Base-by-base conservation (phyloP, 2,888 invertebrate genomes). In the Papilio elwesi region DNA sequence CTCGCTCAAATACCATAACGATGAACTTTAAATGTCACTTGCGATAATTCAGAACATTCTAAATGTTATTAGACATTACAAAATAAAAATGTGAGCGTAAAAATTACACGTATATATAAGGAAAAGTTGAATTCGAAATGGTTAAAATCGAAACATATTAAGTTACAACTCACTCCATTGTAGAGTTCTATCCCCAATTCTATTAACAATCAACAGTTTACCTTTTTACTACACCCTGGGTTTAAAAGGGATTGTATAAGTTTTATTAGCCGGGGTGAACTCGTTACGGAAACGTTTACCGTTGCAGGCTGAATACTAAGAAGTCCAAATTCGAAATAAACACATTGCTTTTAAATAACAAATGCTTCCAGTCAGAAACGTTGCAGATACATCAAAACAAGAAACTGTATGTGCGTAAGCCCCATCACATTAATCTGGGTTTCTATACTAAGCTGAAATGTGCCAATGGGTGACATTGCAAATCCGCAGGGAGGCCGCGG, bases 11-110 rank as follows among this genome's bases (percentile, higher is more conserved):
- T 92, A 90, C 84, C 92, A 90, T 36, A 55, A 26, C 77, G 79
- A 78, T 92, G 91, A 91, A 89, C 92, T 93, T 93, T 92, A 92
- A 93, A 93, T 91, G 92, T 88, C 90, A 90, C 74, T 83, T 80
- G 85, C 80, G 79, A 79, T 83, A 85, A 84, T 80, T 83, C 83
- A 81, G 85, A 79, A 74, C 76, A 71, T 55, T 53, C 51, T 51
- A 47, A 52, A 26, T 36, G 48, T 55, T 48, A 47, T 43, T 43
- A n/a, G 13, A 38, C 11, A 57, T 13, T 38, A 43, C 15, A 62
- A 43, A 62, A 10, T 6, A 49, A 12, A 62, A 62, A 62, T 62
- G n/a, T n/a, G 15, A n/a, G 43, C 43, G 5, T 7, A 59, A 15
- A 59, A 43, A 59, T 2, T 10, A 59, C 6, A 10, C 57, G 43